Evolutionary conservation across 2,113 vertebrate species (phyloP), one percentile per base, ranked within the genome.

Genomic region (Holacanthus passer): DNA sequence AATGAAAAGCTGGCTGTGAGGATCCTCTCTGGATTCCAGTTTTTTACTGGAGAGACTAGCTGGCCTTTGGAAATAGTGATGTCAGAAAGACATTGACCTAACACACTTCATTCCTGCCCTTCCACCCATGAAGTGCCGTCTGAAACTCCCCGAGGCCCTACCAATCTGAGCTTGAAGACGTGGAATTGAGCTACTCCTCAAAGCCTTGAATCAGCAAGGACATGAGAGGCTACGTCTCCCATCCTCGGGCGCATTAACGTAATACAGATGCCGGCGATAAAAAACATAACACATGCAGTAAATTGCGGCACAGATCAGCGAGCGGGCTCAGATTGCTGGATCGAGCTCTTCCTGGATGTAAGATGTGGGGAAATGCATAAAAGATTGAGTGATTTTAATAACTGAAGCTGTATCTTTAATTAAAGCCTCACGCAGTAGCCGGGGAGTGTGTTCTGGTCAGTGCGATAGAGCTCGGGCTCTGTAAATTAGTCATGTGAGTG

Each of bases 61-160:
- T 76, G 87, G 89, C 78, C 87, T 78, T 82, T 81, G 50, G 73
- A 91, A 89, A 91, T 84, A 72, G 81, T 71, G 78, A 88, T 89
- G 88, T 89, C 88, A 84, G 77, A 75, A 70, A 91, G 86, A 81
- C 66, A 82, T 82, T 64, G 48, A 84, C 85, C 87, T 87, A 84
- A 78, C 81, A 82, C 77, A 75, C 84, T 91, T 88, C 87, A 86
- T 88, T 63, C 77, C 55, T 65, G 83, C 78, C 66, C 81, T 88
- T 82, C 53, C 83, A 8, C 60, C 52, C 85, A 63, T 84, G 76
- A 88, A 85, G 85, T 77, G 64, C 39, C 12, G 2, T 45, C 67
- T 53, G 14, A 68, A 84, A 81, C 67, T 88, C 89, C 88, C 89
- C 0, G 64, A 77, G 85, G 83, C 35, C 84, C 82, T 4, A 69